Evolutionary conservation across 1,140 invertebrate genomes (phyloP).

Genomic region (Coenobita brevimanus): DNA sequence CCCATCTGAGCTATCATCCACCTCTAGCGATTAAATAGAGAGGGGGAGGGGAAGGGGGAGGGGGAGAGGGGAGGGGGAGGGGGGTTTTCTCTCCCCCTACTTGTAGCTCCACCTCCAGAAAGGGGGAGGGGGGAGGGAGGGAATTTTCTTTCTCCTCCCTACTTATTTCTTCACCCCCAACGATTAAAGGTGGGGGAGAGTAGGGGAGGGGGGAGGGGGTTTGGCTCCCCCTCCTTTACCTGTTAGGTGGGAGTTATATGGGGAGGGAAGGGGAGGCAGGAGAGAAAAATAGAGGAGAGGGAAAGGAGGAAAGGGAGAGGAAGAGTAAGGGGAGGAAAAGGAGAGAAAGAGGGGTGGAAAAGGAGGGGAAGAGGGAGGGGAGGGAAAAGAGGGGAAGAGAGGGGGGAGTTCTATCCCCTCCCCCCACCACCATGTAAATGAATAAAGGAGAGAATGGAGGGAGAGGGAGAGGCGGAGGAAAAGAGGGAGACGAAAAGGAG

Average conservation of each 20-base stretch:
- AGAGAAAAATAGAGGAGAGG: not conserved
- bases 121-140: too few species aligned
- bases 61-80: not conserved
- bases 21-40: not conserved
- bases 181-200: not conserved
- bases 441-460: not conserved
- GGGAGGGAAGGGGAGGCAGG: not conserved
- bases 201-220: not conserved
- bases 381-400: not conserved
- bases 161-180: too few species aligned
- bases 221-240: too few species aligned
- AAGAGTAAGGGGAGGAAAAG: not conserved
- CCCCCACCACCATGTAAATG: too few species aligned
- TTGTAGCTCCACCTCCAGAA: too few species aligned
- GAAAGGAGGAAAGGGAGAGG: not conserved
- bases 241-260: not conserved
- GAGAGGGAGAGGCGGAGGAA: not conserved
- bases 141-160: too few species aligned
- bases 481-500: not conserved
- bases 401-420: too few species aligned
- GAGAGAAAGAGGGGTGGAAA: too few species aligned
- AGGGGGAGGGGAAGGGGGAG: not conserved
- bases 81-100: too few species aligned
- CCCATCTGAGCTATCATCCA: not conserved
- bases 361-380: not conserved